phyloP scores from a whole-genome alignment of 2,113 vertebrate species.

The Gavialis gangeticus region DNA sequence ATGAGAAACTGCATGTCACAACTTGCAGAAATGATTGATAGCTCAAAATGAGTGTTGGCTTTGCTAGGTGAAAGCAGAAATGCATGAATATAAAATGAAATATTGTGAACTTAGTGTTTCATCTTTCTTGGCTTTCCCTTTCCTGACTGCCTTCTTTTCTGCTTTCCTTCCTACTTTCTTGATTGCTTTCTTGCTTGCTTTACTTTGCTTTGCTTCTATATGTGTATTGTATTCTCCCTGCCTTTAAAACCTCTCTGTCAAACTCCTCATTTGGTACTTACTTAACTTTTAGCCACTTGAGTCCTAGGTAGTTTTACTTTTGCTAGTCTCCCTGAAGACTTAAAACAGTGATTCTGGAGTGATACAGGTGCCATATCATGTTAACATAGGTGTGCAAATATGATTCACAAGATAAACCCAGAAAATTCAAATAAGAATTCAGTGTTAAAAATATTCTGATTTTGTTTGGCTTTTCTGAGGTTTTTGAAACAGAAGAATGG shows the following conservation, averaged over 20 bases:
- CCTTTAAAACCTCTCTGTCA: background rate
- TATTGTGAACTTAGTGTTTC: background rate
- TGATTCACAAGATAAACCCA: too few species aligned
- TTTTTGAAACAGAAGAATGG: too few species aligned
- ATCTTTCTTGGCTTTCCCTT: background rate
- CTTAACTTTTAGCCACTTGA: background rate
- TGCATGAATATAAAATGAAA: slow-evolving; percentile 37
- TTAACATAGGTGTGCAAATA: too few species aligned
- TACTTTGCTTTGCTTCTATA: background rate
- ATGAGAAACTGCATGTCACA: slow-evolving; percentile 36
- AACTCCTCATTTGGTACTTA: background rate
- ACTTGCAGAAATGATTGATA: slow-evolving; percentile 51
- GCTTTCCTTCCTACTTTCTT: background rate
- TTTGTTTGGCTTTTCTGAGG: too few species aligned
- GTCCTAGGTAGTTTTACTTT: too few species aligned
- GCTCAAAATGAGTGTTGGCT: slow-evolving; percentile 34
- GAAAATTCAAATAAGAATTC: too few species aligned
- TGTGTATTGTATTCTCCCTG: background rate
- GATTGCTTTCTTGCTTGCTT: background rate
- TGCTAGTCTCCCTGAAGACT: background rate
- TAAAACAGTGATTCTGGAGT: background rate
- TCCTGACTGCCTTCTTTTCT: accelerated
- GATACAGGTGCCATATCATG: background rate
- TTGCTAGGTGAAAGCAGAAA: slow-evolving; percentile 10
- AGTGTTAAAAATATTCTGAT: too few species aligned